Conservation (phyloP, 1,140 invertebrate genomes). For the Tetragonula clypearis region DNA sequence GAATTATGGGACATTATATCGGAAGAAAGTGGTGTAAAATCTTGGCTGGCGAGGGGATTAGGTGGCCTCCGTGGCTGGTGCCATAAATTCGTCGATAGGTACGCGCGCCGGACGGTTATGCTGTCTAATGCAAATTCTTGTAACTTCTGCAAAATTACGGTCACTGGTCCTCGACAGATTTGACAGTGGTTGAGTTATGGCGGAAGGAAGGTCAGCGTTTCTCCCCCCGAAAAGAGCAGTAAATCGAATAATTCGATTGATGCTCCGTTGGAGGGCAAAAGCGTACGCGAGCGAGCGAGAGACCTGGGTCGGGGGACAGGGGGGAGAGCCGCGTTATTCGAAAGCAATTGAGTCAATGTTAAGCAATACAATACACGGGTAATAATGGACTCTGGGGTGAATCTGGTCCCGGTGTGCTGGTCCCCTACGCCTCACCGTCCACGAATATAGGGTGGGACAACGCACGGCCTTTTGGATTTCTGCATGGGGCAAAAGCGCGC, state of each 20-base stretch:
- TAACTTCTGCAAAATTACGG: conserved; percentile 43
- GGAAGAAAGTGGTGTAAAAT: neutral
- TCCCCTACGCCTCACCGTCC: conserved; percentile 53
- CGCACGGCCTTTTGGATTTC: conserved; percentile 58
- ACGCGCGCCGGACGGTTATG: neutral
- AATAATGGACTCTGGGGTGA: conserved; percentile 82
- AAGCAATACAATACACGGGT: conserved; percentile 82
- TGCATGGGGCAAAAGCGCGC: conserved; percentile 74
- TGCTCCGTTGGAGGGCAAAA: conserved; percentile 68
- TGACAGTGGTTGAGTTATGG: conserved; percentile 68
- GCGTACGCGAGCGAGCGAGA: conserved; percentile 57
- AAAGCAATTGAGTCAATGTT: conserved; percentile 82
- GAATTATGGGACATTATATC: no score
- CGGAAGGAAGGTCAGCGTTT: conserved; percentile 65
- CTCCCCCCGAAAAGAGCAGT: conserved; percentile 74
- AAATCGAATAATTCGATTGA: conserved; percentile 81
- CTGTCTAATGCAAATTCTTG: conserved; percentile 54
- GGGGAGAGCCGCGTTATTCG: conserved; percentile 75
- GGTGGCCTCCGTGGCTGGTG: no score
- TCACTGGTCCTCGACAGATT: conserved; percentile 52
- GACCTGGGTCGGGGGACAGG: conserved; percentile 7
- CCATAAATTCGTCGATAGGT: conserved; percentile 2
- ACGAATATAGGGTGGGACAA: conserved; percentile 67
- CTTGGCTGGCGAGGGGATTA: neutral
- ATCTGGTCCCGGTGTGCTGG: conserved; percentile 72